Base-by-base conservation (phyloP, 2,888 invertebrate genomes). In the Perizoma affinitatum region DNA sequence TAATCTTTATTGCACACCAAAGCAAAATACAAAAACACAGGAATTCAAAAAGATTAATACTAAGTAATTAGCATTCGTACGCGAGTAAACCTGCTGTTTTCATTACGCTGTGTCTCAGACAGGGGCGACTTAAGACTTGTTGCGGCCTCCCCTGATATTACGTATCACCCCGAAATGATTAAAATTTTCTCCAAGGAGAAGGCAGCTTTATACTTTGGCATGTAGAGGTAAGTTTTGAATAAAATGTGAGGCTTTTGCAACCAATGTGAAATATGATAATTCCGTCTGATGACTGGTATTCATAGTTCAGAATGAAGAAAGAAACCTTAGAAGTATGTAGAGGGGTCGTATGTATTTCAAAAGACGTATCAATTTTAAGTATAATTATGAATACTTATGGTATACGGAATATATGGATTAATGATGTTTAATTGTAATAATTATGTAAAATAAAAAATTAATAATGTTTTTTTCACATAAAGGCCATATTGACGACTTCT, bases 201-300 rank as follows among this genome's bases (percentile, higher is more conserved):
- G 53, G 5, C 41, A 1, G 51, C 70, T 51, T 44, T 68, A 70
- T 6, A 4, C 2, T 0, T 0, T 5, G 5, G 8, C 5, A 0
- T 0, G 0, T 59, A 71, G 52, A 53, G 48, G 38, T 44, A 11
- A 34, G 58, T 61, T 58, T 58, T 10, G 45, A 5, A 38, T 66
- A 62, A n/a, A 7, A n/a, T 6, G 1, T 7, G 22, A 47, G 51
- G 48, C 62, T 65, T 65, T 69, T 65, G 70, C 71, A 67, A 62
- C 63, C 67, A 68, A 69, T 70, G 81, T 88, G 90, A 90, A 90
- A 90, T 90, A 89, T 90, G 89, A 90, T 90, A 90, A 90, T 90
- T 72, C 76, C 70, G 84, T 73, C 82, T 88, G 88, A 88, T 87
- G 88, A 89, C 83, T 87, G 22, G 86, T 86, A 90, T 90, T 90